Percentiles rank a stretch among this genome's conserved stretches.
phyloP scores from a whole-genome alignment of 2,888 invertebrate genomes.

The Gandaritis pyraliata region DNA sequence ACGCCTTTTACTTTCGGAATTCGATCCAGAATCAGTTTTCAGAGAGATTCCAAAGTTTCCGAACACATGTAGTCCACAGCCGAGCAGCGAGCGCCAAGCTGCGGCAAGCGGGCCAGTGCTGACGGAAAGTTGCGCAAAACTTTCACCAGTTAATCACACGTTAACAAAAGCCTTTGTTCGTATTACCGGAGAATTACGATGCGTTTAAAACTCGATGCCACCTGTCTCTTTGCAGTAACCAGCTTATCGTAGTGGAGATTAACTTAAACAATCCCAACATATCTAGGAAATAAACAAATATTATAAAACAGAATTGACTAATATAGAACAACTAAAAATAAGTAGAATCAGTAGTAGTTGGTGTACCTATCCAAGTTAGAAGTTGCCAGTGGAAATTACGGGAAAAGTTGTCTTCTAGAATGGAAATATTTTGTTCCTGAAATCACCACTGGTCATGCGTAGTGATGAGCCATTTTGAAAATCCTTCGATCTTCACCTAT shows the following conservation, averaged over 20 bases:
- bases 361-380: too few relatives aligned
- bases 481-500: too few relatives aligned
- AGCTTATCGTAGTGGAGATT: background rate
- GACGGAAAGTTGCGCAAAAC: conserved; percentile 17
- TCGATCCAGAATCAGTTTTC: background rate
- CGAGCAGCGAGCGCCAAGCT: background rate
- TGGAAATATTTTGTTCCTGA: too few relatives aligned
- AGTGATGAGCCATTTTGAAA: background rate
- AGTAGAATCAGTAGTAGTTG: too few relatives aligned
- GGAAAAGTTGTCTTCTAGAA: too few relatives aligned
- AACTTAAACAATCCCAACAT: too few relatives aligned
- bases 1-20: background rate
- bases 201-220: conserved; percentile 17
- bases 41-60: background rate
- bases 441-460: background rate
- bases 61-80: background rate
- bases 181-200: conserved; percentile 17
- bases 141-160: conserved; percentile 39
- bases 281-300: too few relatives aligned
- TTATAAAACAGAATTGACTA: background rate
- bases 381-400: too few relatives aligned
- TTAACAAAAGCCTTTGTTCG: conserved; percentile 30
- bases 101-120: conserved; percentile 8
- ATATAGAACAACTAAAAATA: background rate
- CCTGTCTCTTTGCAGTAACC: conserved; percentile 10